A percentile compares a stretch with the other conserved stretches of the same genome.
phyloP scores from a whole-genome alignment of 2,888 invertebrate genomes.

The Junonia oenone region DNA sequence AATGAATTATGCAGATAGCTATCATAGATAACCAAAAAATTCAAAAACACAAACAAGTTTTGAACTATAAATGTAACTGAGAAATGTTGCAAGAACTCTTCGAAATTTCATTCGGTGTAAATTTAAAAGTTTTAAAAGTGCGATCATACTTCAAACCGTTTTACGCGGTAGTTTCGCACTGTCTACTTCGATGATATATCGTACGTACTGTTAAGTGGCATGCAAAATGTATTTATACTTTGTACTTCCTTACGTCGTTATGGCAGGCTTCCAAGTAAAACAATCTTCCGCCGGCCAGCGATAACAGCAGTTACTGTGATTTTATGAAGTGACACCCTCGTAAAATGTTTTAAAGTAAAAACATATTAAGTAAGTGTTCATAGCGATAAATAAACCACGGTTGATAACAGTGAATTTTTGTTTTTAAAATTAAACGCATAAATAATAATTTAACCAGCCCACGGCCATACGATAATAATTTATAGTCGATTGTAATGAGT shows the following conservation, averaged over 20 bases:
- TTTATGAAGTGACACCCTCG: slow-evolving; percentile 61
- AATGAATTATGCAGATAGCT: too few relatives aligned
- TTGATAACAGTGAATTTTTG: background rate
- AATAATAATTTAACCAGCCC: slow-evolving; percentile 5
- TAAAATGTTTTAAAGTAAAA: slow-evolving; percentile 40
- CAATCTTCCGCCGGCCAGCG: slow-evolving; percentile 67
- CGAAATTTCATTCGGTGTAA: slow-evolving; percentile 20
- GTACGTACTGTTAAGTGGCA: slow-evolving; percentile 71
- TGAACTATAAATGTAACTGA: slow-evolving; percentile 9
- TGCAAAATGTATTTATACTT: slow-evolving; percentile 77
- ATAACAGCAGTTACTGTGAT: slow-evolving; percentile 59
- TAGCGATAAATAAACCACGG: background rate
- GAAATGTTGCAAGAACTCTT: slow-evolving; percentile 17
- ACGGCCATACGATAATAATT: slow-evolving; percentile 6
- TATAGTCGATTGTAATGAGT: background rate
- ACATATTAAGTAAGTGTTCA: slow-evolving; percentile 1
- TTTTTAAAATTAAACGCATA: slow-evolving; percentile 1
- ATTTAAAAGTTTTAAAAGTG: slow-evolving; percentile 34
- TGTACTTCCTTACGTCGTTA: slow-evolving; percentile 74
- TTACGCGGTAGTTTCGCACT: slow-evolving; percentile 40
- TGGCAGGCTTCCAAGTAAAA: slow-evolving; percentile 73
- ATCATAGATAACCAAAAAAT: background rate
- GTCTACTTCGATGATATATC: slow-evolving; percentile 60
- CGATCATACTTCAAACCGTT: slow-evolving; percentile 34
- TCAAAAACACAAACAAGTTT: slow-evolving; percentile 11